A percentile compares a stretch with the other conserved stretches of the same genome.
Conservation (phyloP, 2,888 invertebrate species). For the Scaptomyza tumidula region DNA sequence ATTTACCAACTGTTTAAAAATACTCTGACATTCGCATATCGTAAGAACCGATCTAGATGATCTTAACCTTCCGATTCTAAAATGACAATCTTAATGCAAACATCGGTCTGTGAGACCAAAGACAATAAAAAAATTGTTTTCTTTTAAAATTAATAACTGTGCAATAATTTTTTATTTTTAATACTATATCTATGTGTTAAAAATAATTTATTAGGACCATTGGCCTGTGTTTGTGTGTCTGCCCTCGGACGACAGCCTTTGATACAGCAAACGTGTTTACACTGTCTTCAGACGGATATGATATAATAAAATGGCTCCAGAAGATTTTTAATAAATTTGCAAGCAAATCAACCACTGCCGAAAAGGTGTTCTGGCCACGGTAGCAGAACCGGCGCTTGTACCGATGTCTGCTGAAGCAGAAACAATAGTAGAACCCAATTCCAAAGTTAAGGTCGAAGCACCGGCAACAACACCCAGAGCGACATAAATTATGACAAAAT, state of each 20-base stretch:
- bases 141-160: too few relatives aligned
- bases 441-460: conserved; percentile 51
- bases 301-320: conserved; percentile 71
- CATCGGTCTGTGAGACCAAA: too few relatives aligned
- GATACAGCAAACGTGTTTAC: conserved; percentile 7
- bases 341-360: conserved; percentile 78
- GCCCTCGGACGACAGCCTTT: conserved; percentile 44
- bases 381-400: conserved; percentile 11
- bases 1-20: too few relatives aligned
- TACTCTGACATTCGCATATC: too few relatives aligned
- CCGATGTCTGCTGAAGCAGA: conserved; percentile 21
- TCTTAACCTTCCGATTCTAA: too few relatives aligned
- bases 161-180: too few relatives aligned
- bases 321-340: conserved; percentile 83
- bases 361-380: conserved; percentile 64
- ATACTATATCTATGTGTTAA: too few relatives aligned
- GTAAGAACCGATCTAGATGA: too few relatives aligned
- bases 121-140: too few relatives aligned
- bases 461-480: conserved; percentile 79
- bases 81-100: too few relatives aligned
- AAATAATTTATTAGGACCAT: too few relatives aligned
- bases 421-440: conserved; percentile 37
- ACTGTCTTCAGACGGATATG: conserved; percentile 65
- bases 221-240: conserved; percentile 11
- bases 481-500: conserved; percentile 83